Evolutionary conservation across 2,888 invertebrate species (phyloP), one percentile per base, ranked within the genome.

Genomic region (Lampropteryx suffumata): DNA sequence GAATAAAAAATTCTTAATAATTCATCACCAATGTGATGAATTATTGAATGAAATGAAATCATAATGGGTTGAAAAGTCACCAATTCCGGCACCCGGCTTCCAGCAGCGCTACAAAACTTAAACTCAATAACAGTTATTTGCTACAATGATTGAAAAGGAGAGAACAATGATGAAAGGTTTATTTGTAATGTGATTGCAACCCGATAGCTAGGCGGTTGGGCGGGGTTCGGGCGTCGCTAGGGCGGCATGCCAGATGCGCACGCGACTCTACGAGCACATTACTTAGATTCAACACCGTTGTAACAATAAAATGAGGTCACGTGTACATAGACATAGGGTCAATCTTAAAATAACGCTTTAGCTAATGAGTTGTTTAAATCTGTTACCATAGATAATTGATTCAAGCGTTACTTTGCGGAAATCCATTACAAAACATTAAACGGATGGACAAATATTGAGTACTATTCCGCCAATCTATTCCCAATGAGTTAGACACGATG

Each of bases 211-310:
- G 76, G 72, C 62, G 67, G 59, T 64, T 66, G 73, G 80, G 78
- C 71, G 73, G 69, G 49, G 57, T 65, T 65, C 73, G 82, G 84
- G 83, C 82, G 82, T 82, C 61, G 57, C 47, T 59, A 70, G 79
- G 81, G 78, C 80, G 80, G 73, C 58, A 55, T 59, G 68, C 72
- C 76, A 76, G 66, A 69, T 86, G 88, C 82, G 85, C 80, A 76
- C 73, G 84, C 84, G 83, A 68, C 73, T 45, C 43, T 46, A 48
- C 40, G 47, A 48, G 5, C 24, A 40, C 30, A 35, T 48, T 44
- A 35, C 35, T 33, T 34, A 11, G 11, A 50, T 41, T 41, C 27
- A 45, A 50, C 13, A 36, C 32, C 30, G n/a, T 43, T 28, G 24
- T 42, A 28, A 45, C 30, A 37, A 28, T 41, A 8, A 8, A 37